These are phyloP conservation scores for Chrysodeixis includens DNA, from an alignment of 2,888 invertebrate genomes.

Conservation along the genomic window DNA sequence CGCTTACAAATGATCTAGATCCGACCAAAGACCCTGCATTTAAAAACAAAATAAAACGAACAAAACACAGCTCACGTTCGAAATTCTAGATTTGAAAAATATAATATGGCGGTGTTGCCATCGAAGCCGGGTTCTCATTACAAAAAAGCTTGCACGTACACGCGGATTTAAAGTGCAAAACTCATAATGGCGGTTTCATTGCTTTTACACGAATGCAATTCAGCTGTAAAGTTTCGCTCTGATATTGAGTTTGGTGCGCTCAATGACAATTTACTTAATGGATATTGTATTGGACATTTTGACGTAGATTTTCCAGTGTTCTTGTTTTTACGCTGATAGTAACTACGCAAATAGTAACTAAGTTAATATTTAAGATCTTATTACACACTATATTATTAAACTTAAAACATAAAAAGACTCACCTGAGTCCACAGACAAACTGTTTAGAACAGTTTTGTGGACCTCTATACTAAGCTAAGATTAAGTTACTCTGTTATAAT, in stretches of 20 bases:
- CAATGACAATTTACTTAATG: slow-evolving; percentile 29
- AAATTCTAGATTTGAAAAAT: slow-evolving; percentile 9
- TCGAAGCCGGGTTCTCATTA: slow-evolving; percentile 8
- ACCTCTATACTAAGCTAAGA: no score
- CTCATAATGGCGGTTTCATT: slow-evolving; percentile 34
- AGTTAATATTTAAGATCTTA: no score
- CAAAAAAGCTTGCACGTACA: slow-evolving; percentile 19
- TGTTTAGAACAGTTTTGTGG: no score
- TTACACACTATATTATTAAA: no score
- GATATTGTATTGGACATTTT: slow-evolving; percentile 20
- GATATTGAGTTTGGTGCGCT: slow-evolving; percentile 32
- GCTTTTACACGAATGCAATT: slow-evolving; percentile 37
- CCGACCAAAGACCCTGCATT: neutral
- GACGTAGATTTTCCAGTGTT: slow-evolving; percentile 5
- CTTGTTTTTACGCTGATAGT: neutral
- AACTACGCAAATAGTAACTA: neutral
- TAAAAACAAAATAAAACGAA: slow-evolving; percentile 9
- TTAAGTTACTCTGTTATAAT: no score
- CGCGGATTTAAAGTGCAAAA: slow-evolving; percentile 24
- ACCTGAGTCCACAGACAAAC: no score
- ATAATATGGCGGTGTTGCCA: neutral
- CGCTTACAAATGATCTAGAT: no score
- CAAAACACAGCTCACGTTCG: slow-evolving; percentile 14
- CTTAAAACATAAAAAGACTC: no score
- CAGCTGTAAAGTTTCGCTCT: slow-evolving; percentile 29